Percentiles rank a stretch among this genome's conserved stretches.
Conservation (phyloP, 2,888 invertebrate genomes). For the Pammene fasciana region DNA sequence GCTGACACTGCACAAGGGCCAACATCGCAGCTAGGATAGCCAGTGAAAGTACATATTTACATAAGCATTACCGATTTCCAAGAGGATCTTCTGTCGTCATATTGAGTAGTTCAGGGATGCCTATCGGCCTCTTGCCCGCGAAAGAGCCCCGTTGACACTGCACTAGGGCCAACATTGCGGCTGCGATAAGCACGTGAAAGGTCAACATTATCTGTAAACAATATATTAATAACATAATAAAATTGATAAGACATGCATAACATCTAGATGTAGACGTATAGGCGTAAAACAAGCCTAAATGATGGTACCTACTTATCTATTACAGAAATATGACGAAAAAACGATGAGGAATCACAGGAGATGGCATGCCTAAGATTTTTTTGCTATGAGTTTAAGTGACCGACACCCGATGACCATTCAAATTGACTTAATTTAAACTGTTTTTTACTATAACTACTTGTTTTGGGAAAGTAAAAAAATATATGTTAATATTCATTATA, state of each 20-base stretch:
- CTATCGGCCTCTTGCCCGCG: constrained; percentile 84
- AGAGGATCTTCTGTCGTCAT: constrained; percentile 57
- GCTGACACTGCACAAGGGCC: constrained; percentile 74
- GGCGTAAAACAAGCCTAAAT: no score
- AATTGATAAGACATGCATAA: neutral
- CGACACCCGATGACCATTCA: no score
- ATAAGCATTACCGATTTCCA: constrained; percentile 67
- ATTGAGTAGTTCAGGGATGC: constrained; percentile 83
- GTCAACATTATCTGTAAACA: constrained; percentile 53
- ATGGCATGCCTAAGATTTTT: no score
- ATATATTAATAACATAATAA: neutral
- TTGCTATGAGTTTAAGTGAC: no score
- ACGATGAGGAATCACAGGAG: no score
- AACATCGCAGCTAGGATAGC: constrained; percentile 49
- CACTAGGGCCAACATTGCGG: constrained; percentile 54
- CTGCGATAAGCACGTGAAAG: constrained; percentile 47
- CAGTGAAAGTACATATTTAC: neutral
- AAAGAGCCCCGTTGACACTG: constrained; percentile 85
- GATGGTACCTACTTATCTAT: no score
- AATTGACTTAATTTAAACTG: no score
- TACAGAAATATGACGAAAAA: no score
- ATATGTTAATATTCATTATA: no score
- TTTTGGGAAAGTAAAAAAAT: no score
- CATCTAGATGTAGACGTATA: no score
- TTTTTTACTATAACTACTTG: no score